Conservation (phyloP, 2,113 vertebrate genomes). For the Xyrauchen texanus region DNA sequence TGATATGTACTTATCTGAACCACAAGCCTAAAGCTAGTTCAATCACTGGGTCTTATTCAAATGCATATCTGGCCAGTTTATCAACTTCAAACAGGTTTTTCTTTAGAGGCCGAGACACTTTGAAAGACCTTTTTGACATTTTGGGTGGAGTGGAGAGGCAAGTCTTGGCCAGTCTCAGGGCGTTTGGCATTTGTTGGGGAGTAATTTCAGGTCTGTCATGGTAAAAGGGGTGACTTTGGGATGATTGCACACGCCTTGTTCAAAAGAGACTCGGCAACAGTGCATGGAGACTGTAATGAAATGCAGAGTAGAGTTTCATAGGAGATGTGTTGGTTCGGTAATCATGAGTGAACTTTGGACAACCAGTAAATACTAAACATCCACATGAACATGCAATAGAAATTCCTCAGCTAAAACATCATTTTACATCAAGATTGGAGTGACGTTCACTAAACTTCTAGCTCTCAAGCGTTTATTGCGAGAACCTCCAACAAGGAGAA, state of each 20-base stretch:
- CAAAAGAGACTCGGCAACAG: not conserved
- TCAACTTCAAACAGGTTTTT: not conserved
- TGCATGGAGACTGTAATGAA: not conserved
- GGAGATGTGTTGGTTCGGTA: conserved; percentile 1
- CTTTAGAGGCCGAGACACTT: not conserved
- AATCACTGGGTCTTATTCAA: conserved; percentile 1
- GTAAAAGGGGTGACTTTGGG: conserved; percentile 5
- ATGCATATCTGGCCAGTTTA: not conserved
- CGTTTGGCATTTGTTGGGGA: conserved; percentile 27
- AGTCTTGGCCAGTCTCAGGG: conserved; percentile 33
- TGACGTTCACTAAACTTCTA: not conserved
- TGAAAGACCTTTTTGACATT: conserved; percentile 12
- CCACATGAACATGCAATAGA: conserved; percentile 16
- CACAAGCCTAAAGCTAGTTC: not conserved
- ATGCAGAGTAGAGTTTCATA: not conserved
- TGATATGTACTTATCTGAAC: not conserved
- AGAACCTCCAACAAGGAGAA: not conserved
- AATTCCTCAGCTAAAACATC: not conserved
- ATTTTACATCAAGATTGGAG: not conserved
- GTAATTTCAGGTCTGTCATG: conserved; percentile 61
- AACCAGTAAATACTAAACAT: not conserved
- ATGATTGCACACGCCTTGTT: conserved; percentile 24
- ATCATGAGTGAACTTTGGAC: conserved; percentile 8
- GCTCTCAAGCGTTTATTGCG: too few relatives aligned
- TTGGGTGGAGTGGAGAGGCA: conserved; percentile 28